These are phyloP conservation scores for Labrus mixtus DNA, from an alignment of 2,113 vertebrate genomes.

Conservation along the genomic window DNA sequence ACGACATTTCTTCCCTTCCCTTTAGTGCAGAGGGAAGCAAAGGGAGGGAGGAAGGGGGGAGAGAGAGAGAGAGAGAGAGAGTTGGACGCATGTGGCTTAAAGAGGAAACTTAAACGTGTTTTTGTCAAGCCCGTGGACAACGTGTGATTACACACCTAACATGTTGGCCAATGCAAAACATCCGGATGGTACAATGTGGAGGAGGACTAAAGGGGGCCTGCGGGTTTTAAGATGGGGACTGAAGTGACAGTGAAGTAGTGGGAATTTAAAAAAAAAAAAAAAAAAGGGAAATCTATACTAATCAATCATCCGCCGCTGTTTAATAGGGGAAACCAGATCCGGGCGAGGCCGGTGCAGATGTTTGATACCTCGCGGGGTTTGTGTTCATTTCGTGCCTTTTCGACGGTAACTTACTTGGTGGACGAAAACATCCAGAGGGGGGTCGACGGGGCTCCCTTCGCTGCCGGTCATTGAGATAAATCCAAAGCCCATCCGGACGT, in stretches of 20 bases:
- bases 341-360: constrained; percentile 13
- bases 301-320: not conserved
- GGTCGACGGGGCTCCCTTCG: constrained; percentile 93
- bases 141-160: constrained; percentile 65
- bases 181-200: constrained; percentile 55
- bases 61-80: not conserved
- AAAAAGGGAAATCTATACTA: not conserved
- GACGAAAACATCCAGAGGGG: constrained; percentile 97
- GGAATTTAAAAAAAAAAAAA: too few species aligned
- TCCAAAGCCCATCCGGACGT: constrained; percentile 99
- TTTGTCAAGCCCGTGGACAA: constrained; percentile 32
- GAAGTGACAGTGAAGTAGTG: constrained; percentile 4
- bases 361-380: not conserved
- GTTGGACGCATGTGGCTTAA: constrained; percentile 59
- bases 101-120: constrained; percentile 56
- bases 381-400: constrained; percentile 1
- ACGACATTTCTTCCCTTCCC: constrained; percentile 52
- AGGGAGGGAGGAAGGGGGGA: constrained; percentile 16
- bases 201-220: constrained; percentile 13
- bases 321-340: not conserved
- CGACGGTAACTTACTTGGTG: constrained; percentile 94
- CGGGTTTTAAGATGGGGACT: constrained; percentile 1
- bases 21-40: constrained; percentile 29
- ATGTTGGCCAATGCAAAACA: constrained; percentile 59
- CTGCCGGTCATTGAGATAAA: constrained; percentile 99